Base-by-base conservation (phyloP, 2,113 vertebrate genomes). In the Tautogolabrus adspersus region DNA sequence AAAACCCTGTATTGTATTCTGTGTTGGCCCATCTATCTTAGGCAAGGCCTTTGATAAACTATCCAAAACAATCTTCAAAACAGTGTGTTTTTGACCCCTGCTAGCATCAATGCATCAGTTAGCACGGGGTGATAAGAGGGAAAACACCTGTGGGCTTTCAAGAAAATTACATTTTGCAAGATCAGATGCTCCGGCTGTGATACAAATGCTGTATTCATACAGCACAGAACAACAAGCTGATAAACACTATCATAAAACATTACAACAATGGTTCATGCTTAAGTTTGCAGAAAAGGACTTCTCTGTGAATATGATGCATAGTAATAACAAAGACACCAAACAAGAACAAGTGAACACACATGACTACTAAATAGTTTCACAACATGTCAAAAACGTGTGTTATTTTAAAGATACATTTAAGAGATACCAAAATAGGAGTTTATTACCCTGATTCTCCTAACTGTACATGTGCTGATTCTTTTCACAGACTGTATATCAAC, bases 161-260 rank as follows among this genome's bases (percentile, higher is more conserved):
- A 67, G 70, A 81, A 77, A 77, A 83, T 44, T 70, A 51, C 54
- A 57, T 83, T 79, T 38, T 63, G 54, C 16, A 11, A 37, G 58
- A 16, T 61, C 49, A 64, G 60, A 77, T 61, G 8, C 56, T 42
- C 16, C 13, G 6, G 63, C 30, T 59, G 49, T 55, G 70, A 83
- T 52, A 81, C 66, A 80, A 79, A 69, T 23, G 59, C 40, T 80
- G 22, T 60, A 70, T 79, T 83, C 34, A 66, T 37, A 64, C 47
- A 55, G 13, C 13, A 2, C 30, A 22, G 63, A 81, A 72, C 59
- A 83, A 51, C 61, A 65, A 61, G 49, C 57, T 61, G 66, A 77
- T 81, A 58, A 72, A 80, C 22, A 44, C 34, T 40, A 58, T 85
- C 61, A 64, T 65, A 42, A 65, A 77, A 65, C 21, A 61, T 61